A percentile compares a stretch with the other conserved stretches of the same genome.
phyloP scores from a whole-genome alignment of 2,888 invertebrate species.

The Drepana falcataria region DNA sequence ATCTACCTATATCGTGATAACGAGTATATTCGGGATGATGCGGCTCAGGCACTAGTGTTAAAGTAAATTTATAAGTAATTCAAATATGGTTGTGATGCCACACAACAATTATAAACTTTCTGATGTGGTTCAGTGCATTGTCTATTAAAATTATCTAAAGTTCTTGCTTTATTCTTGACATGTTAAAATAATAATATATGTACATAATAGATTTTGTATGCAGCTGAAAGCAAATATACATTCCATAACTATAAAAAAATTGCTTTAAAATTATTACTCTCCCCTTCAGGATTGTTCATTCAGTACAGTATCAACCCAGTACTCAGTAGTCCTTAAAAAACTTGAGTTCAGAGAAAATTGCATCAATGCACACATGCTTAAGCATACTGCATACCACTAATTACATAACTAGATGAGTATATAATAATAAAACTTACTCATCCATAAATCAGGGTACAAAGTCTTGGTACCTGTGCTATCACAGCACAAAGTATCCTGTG shows the following conservation, averaged over 20 bases:
- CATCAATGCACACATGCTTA: conserved; percentile 28
- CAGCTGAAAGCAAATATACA: conserved; percentile 18
- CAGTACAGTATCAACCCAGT: conserved; percentile 42
- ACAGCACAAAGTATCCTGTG: conserved; percentile 59
- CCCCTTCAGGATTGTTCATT: conserved; percentile 46
- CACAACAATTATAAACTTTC: neutral
- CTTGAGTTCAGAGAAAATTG: conserved; percentile 59
- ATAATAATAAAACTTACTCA: conserved; percentile 40
- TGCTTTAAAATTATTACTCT: conserved; percentile 22
- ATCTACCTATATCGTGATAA: too few relatives aligned
- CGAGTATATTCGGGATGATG: too few relatives aligned
- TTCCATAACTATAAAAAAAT: conserved; percentile 12
- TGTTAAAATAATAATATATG: conserved; percentile 5
- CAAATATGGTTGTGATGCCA: too few relatives aligned
- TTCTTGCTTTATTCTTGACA: neutral
- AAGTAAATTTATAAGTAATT: too few relatives aligned
- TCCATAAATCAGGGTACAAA: conserved; percentile 58
- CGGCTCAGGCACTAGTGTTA: too few relatives aligned
- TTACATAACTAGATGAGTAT: conserved; percentile 16
- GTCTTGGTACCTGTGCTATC: conserved; percentile 68
- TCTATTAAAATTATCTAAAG: neutral
- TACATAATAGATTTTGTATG: conserved; percentile 8
- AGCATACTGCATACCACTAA: conserved; percentile 39
- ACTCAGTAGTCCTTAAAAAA: conserved; percentile 53
- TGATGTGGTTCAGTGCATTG: neutral